Evolutionary conservation across 2,888 invertebrate genomes (phyloP), one percentile per base, ranked within the genome.

Genomic region (Neelides folsomi): DNA sequence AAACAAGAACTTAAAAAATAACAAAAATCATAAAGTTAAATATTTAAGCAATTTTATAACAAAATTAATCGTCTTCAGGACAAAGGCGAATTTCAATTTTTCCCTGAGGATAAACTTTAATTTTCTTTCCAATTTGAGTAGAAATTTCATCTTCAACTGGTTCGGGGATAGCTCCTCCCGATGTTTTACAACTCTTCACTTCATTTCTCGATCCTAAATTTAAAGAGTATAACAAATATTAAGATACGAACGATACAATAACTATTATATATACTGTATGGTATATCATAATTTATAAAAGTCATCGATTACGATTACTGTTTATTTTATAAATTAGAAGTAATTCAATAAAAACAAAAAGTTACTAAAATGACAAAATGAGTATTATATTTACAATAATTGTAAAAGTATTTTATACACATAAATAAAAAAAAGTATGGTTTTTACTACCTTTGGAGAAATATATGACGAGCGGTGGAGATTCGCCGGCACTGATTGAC

Each of bases 381-480:
- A n/a, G n/a, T n/a, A n/a, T n/a, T n/a, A n/a, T n/a, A n/a, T n/a
- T n/a, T n/a, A n/a, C n/a, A n/a, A n/a, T n/a, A n/a, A n/a, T n/a
- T n/a, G n/a, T n/a, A n/a, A n/a, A n/a, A n/a, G n/a, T n/a, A n/a
- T n/a, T n/a, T n/a, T n/a, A n/a, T n/a, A n/a, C n/a, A n/a, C n/a
- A n/a, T 37, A n/a, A 37, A 9, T 13, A 7, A 16, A 37, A 43
- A 45, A 47, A 37, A 27, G 12, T 39, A 35, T 45, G 13, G 43
- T 41, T 37, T n/a, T 10, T 13, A 18, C 51, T 44, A 63, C 63
- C 60, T 37, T 54, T 40, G 3, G 57, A 55, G 12, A 64, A 47
- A 44, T 62, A 56, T 15, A 64, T 49, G 1, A 58, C 51, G 13
- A 64, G 47, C n/a, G 59, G 56, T 10, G 61, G 59, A 49, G 58